A percentile compares a stretch with the other conserved stretches of the same genome.
Conservation (phyloP, 1,140 invertebrate species). For the Neodiprion pinetum region DNA sequence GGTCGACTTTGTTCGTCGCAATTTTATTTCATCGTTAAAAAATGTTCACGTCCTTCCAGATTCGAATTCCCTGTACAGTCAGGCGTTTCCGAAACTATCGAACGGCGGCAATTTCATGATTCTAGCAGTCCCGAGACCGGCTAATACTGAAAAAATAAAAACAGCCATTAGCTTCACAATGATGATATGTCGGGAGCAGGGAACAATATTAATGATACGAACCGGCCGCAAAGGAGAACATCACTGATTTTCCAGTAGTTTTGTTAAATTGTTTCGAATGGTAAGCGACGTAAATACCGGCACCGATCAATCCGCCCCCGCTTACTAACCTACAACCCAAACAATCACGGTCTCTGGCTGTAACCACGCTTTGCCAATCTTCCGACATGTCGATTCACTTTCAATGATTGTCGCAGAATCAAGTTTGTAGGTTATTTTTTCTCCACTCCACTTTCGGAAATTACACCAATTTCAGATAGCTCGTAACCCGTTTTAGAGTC, state of each 20-base stretch:
- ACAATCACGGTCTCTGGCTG: conserved; percentile 47
- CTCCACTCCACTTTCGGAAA: no score
- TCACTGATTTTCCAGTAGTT: conserved; percentile 37
- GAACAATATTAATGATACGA: conserved; percentile 19
- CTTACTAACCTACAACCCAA: conserved; percentile 52
- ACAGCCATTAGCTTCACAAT: neutral
- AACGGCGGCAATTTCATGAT: conserved; percentile 51
- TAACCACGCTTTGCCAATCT: neutral
- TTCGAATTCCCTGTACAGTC: no score
- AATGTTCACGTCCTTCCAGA: no score
- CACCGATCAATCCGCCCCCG: conserved; percentile 52
- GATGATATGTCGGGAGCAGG: conserved; percentile 12
- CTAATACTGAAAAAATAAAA: conserved; percentile 38
- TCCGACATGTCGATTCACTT: neutral
- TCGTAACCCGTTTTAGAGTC: no score
- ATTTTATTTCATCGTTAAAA: no score
- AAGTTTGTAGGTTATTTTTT: no score
- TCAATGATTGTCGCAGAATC: no score
- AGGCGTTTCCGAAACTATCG: conserved; percentile 13
- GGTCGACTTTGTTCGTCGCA: conserved; percentile 9
- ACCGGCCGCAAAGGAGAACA: conserved; percentile 46
- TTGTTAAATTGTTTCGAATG: conserved; percentile 47
- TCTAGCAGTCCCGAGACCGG: conserved; percentile 44
- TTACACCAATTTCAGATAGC: no score
- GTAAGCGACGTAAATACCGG: conserved; percentile 52